phyloP scores from a whole-genome alignment of 2,113 vertebrate genomes.

The Carettochelys insculpta region DNA sequence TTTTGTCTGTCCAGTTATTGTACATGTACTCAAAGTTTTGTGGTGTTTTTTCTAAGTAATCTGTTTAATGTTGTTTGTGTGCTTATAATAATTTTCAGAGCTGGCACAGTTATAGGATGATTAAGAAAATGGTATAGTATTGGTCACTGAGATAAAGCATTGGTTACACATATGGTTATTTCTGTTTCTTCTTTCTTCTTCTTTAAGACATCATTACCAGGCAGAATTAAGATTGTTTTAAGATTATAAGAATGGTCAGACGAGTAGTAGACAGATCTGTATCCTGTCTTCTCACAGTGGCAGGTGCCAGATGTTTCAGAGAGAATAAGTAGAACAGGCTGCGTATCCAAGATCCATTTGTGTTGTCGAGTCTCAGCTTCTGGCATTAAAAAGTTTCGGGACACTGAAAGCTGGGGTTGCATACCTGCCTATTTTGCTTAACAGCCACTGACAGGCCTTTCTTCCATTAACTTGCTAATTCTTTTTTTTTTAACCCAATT shows the following conservation, averaged over 20 bases:
- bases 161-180: background rate
- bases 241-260: background rate
- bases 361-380: background rate
- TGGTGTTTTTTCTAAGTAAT: background rate
- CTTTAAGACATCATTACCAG: background rate
- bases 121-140: background rate
- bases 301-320: background rate
- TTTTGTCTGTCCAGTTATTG: background rate
- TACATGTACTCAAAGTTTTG: background rate
- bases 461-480: background rate
- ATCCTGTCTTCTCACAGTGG: background rate
- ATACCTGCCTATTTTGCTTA: background rate
- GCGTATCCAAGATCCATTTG: background rate
- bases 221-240: background rate
- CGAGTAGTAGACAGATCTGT: background rate
- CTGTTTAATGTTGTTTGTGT: rapidly evolving
- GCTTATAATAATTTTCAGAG: background rate
- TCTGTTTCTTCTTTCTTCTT: background rate
- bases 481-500: background rate
- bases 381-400: background rate
- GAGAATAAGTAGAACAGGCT: background rate
- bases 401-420: background rate
- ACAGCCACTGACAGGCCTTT: background rate
- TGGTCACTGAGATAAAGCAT: background rate
- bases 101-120: background rate